Conservation (phyloP, 2,888 invertebrate species). For the Suillia variegata region DNA sequence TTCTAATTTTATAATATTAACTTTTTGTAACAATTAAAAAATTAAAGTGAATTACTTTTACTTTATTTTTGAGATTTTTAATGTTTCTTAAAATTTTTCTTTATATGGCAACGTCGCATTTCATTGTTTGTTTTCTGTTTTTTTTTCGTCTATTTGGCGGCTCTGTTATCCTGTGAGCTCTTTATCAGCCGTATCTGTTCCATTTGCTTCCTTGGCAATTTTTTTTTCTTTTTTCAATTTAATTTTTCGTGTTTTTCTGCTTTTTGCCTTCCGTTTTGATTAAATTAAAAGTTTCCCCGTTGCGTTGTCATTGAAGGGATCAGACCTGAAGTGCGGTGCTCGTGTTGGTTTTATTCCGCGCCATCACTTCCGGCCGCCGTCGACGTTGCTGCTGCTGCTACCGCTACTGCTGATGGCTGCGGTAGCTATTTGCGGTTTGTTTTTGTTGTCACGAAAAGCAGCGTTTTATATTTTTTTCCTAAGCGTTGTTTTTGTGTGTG, state of each 20-base stretch:
- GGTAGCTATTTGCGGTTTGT: not conserved
- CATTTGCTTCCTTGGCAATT: not conserved
- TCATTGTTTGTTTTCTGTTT: too few species aligned
- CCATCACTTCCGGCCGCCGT: not conserved
- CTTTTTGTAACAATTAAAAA: too few species aligned
- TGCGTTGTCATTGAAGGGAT: slow-evolving; percentile 13
- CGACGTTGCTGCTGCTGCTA: not conserved
- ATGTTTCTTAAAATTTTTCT: too few species aligned
- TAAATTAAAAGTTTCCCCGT: slow-evolving; percentile 42
- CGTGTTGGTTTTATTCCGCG: not conserved
- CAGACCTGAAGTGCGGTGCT: not conserved
- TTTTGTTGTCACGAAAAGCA: not conserved
- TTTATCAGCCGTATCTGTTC: not conserved
- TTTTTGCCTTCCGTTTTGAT: slow-evolving; percentile 35
- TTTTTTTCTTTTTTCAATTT: not conserved
- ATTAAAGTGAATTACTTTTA: too few species aligned
- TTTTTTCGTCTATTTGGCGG: too few species aligned
- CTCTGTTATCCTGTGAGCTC: not conserved
- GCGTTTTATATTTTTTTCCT: too few species aligned
- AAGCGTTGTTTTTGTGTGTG: too few species aligned
- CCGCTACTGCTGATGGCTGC: not conserved
- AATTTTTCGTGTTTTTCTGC: slow-evolving; percentile 13
- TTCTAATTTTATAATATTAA: too few species aligned
- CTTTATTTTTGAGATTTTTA: too few species aligned
- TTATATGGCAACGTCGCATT: too few species aligned